Base-by-base conservation (phyloP, 1,140 invertebrate species). In the Meloidogyne hapla region DNA sequence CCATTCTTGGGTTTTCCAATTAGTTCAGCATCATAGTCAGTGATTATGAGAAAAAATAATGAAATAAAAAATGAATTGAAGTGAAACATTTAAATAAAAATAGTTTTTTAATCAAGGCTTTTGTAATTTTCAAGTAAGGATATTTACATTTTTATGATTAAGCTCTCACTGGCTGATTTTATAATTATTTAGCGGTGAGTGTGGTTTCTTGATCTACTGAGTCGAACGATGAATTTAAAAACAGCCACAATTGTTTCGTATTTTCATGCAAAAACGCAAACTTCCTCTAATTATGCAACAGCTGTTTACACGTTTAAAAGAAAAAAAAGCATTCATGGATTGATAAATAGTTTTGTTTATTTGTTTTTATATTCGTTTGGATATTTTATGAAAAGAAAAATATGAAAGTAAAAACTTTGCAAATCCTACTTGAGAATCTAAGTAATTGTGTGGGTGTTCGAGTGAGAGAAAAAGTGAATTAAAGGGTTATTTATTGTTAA, bases 201-300 rank as follows among this genome's bases (percentile, higher is more conserved):
- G 42, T 56, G 48, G 48, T n/a, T 56, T 5, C 18, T 56, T 56
- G 18, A 6, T 3, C 12, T n/a, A 33, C 5, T 56, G 1, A n/a
- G 12, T n/a, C 5, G 48, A 56, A 56, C 48, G 48, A 33, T 56
- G 48, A 56, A n/a, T 56, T 56, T 48, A n/a, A n/a, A n/a, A 56
- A 56, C 48, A n/a, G 18, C 48, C 48, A 56, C 48, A 56, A n/a
- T 48, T 56, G 48, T 56, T 56, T 56, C 48, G n/a, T 56, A 56
- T 56, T 48, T 56, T 56, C 48, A n/a, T 8, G 4, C 12, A 56
- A 33, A 56, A 56, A 56, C 48, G 18, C 18, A 56, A 56, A 56
- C n/a, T n/a, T 56, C 18, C 13, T 48, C 13, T 48, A 56, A 56
- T 56, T 56, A 56, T 56, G 48, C 48, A 56, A 56, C 48, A 56